Percentiles rank a stretch among this genome's conserved stretches.
These are phyloP conservation scores for Falco columbarius DNA, from an alignment of 2,797 vertebrate genomes.

Conservation along the genomic window DNA sequence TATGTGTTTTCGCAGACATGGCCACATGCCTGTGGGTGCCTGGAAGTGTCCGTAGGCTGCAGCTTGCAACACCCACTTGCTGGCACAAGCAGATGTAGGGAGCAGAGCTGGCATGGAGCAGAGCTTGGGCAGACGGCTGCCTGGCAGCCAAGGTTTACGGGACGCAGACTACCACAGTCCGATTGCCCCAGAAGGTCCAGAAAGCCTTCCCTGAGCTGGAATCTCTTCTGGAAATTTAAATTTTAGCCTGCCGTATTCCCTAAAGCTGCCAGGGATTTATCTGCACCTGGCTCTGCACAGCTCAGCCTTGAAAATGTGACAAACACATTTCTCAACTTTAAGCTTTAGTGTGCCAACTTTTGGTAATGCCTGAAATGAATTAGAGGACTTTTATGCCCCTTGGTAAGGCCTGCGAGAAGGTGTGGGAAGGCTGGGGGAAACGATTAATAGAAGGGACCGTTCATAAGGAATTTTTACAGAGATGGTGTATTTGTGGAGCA, in stretches of 20 bases:
- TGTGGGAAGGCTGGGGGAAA: not conserved
- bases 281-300: not conserved
- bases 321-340: not conserved
- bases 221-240: not conserved
- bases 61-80: not conserved
- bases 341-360: not conserved
- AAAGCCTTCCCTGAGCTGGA: not conserved
- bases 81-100: not conserved
- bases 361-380: not conserved
- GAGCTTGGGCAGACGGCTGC: not conserved
- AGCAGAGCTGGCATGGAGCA: not conserved
- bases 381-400: not conserved
- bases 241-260: not conserved
- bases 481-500: not conserved
- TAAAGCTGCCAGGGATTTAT: not conserved
- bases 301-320: not conserved
- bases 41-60: not conserved
- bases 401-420: not conserved
- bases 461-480: not conserved
- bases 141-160: not conserved
- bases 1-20: fast-evolving
- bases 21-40: not conserved
- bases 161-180: not conserved
- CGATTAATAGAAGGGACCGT: not conserved
- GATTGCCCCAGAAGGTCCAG: not conserved